Evolutionary conservation across 2,797 vertebrate genomes (phyloP).

Genomic region (Eleutherodactylus coqui): DNA sequence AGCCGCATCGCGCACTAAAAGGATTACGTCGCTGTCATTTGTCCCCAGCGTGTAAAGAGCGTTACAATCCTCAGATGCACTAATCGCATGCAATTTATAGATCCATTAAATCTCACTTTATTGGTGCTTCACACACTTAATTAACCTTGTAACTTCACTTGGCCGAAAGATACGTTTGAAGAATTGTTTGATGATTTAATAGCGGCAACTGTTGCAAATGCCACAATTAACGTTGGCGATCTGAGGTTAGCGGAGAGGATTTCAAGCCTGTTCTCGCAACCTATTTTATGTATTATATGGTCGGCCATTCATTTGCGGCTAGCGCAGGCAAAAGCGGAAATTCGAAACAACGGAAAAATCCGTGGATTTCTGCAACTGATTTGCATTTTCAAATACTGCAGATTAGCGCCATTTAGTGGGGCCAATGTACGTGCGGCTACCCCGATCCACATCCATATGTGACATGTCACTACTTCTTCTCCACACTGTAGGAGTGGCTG

Average conservation of each 20-base stretch:
- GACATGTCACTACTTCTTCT: too few species aligned
- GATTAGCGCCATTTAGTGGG: too few species aligned
- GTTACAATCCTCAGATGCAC: constrained; percentile 37
- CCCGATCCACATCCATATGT: too few species aligned
- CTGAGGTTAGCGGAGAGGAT: neutral
- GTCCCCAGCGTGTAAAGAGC: constrained; percentile 40
- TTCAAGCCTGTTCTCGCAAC: neutral
- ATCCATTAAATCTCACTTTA: constrained; percentile 60
- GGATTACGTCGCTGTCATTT: constrained; percentile 39
- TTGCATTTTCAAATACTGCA: too few species aligned
- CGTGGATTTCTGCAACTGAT: too few species aligned
- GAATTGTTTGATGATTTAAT: constrained; percentile 61
- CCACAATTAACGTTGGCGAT: constrained; percentile 50
- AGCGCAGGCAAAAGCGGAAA: too few species aligned
- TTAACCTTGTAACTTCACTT: constrained; percentile 60
- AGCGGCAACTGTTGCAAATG: constrained; percentile 43
- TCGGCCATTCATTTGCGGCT: too few species aligned
- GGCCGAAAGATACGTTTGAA: constrained; percentile 53
- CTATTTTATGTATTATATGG: too few species aligned
- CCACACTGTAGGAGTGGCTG: too few species aligned
- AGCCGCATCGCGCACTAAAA: neutral
- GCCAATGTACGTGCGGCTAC: too few species aligned
- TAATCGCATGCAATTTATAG: constrained; percentile 59
- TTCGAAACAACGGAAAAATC: too few species aligned
- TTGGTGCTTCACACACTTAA: constrained; percentile 61